Percentiles rank a stretch among this genome's conserved stretches.
Evolutionary conservation across 2,113 vertebrate genomes (phyloP).

Genomic region (Cephalopterus ornatus): DNA sequence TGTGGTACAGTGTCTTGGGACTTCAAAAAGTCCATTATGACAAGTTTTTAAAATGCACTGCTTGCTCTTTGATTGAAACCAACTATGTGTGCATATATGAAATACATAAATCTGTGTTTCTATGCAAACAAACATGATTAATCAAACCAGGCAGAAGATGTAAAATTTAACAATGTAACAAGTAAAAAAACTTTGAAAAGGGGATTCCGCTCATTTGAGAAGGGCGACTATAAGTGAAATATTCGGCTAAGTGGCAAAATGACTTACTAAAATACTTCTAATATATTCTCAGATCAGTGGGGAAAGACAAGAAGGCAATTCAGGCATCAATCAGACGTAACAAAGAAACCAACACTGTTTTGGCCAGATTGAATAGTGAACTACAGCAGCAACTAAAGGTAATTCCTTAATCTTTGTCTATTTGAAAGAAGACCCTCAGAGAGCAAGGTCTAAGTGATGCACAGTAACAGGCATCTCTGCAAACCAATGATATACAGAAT

Average conservation of each 20-base stretch:
- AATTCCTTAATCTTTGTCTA: not conserved
- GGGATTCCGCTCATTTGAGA: not conserved
- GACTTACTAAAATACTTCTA: not conserved
- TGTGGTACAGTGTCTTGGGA: not conserved
- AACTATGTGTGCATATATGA: not conserved
- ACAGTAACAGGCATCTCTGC: not conserved
- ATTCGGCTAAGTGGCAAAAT: not conserved
- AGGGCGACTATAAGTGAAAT: not conserved
- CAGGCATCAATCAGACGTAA: slow-evolving; percentile 99
- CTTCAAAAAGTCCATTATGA: not conserved
- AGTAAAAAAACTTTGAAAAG: not conserved
- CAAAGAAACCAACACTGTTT: slow-evolving; percentile 97
- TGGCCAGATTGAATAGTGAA: slow-evolving; percentile 98
- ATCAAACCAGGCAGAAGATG: not conserved
- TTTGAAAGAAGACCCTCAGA: not conserved
- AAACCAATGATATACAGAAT: not conserved
- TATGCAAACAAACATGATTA: not conserved
- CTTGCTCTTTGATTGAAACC: not conserved
- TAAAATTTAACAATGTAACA: not conserved
- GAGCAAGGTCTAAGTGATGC: not conserved
- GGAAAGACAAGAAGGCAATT: slow-evolving; percentile 98
- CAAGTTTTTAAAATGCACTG: not conserved
- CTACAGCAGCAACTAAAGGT: slow-evolving; percentile 98
- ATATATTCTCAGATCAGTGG: slow-evolving; percentile 85
- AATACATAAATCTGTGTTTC: not conserved